These are phyloP conservation scores for Rotaria sp. DNA, from an alignment of 2,888 invertebrate genomes.

Conservation along the genomic window DNA sequence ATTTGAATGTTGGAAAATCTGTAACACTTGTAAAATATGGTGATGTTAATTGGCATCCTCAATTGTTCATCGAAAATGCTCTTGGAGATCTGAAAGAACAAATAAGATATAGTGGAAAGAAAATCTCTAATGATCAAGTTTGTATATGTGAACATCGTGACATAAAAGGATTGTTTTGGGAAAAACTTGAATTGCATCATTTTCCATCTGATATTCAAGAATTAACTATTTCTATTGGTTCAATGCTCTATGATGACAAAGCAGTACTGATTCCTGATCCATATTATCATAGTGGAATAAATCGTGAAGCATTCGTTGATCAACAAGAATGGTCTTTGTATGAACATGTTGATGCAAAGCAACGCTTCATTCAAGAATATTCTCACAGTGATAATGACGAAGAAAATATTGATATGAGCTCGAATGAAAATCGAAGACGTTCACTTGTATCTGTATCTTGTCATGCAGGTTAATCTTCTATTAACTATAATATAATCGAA, in stretches of 20 bases:
- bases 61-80: slow-evolving; percentile 35
- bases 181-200: slow-evolving; percentile 41
- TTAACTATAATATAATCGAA: not conserved
- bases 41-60: slow-evolving; percentile 27
- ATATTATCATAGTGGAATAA: slow-evolving; percentile 29
- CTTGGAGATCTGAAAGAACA: not conserved
- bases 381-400: not conserved
- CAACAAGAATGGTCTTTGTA: slow-evolving; percentile 52
- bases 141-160: not conserved
- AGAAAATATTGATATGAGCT: not conserved
- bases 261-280: slow-evolving; percentile 46
- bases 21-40: not conserved
- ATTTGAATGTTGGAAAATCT: not conserved
- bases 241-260: slow-evolving; percentile 42
- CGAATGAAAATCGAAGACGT: not conserved
- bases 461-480: not conserved
- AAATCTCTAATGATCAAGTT: not conserved
- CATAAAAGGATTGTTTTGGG: slow-evolving; percentile 32
- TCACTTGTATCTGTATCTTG: not conserved
- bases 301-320: slow-evolving; percentile 46
- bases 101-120: not conserved
- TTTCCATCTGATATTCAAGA: slow-evolving; percentile 38
- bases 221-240: slow-evolving; percentile 26
- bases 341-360: slow-evolving; percentile 44
- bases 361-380: not conserved